Percentiles rank a stretch among this genome's conserved stretches.
Evolutionary conservation across 2,888 invertebrate genomes (phyloP).

Genomic region (Pelosia muscerda): DNA sequence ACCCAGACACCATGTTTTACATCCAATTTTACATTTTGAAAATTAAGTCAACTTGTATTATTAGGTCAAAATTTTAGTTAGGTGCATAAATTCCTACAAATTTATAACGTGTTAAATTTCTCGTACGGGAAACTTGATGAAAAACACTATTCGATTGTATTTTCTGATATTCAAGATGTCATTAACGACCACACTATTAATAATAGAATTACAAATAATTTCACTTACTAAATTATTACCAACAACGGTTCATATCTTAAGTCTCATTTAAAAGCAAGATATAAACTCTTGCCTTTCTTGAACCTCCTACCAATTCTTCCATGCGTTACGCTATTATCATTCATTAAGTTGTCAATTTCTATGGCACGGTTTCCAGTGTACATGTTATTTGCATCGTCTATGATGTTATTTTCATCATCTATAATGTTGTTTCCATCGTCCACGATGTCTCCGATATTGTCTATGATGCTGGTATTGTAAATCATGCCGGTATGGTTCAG

Average conservation of each 20-base stretch:
- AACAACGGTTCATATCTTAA: background rate
- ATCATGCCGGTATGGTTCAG: too few species aligned
- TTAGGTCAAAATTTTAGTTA: too few species aligned
- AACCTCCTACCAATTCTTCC: background rate
- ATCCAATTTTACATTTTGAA: too few species aligned
- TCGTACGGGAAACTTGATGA: too few species aligned
- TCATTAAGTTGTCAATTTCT: background rate
- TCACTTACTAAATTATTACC: background rate
- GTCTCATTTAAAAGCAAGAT: background rate
- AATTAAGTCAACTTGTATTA: too few species aligned
- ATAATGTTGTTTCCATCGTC: background rate
- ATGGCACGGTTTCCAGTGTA: too few species aligned
- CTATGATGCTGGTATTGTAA: background rate
- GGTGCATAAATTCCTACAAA: too few species aligned
- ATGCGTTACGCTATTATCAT: background rate
- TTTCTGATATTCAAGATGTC: too few species aligned
- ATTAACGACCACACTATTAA: background rate
- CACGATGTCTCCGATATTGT: background rate
- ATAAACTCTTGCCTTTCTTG: slow-evolving; percentile 1
- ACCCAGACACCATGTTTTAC: too few species aligned
- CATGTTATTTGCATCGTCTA: background rate
- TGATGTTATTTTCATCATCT: background rate
- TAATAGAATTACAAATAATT: background rate
- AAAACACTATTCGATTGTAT: too few species aligned
- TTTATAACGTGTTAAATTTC: too few species aligned